Percentiles rank a stretch among this genome's conserved stretches.
Evolutionary conservation across 2,113 vertebrate genomes (phyloP).

Genomic region (Chaetodon auriga): DNA sequence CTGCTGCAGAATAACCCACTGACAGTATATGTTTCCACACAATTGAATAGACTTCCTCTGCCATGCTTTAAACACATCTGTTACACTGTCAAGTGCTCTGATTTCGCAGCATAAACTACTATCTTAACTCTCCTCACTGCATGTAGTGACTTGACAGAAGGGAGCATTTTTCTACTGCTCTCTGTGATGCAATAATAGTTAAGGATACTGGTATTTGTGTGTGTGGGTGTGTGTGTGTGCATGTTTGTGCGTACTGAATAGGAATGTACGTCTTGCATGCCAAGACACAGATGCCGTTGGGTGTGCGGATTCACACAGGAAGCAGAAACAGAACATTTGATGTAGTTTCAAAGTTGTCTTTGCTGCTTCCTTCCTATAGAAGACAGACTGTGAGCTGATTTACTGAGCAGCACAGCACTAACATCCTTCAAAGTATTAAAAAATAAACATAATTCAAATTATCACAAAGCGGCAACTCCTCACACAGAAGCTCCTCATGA

Average conservation of each 20-base stretch:
- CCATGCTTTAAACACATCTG: neutral
- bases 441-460: no score
- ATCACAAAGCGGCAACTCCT: no score
- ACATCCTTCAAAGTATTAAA: no score
- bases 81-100: neutral
- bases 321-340: neutral
- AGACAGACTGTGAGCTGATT: neutral
- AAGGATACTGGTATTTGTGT: neutral
- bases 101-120: neutral
- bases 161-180: neutral
- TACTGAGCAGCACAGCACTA: no score
- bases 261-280: conserved; percentile 12
- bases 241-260: neutral
- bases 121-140: neutral
- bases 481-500: no score
- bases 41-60: neutral
- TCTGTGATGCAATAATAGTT: conserved; percentile 27
- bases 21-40: neutral
- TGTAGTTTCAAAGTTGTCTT: neutral
- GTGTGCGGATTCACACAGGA: conserved; percentile 31
- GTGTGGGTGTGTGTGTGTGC: neutral
- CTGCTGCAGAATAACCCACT: neutral
- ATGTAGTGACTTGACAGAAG: conserved; percentile 26
- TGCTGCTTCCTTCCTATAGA: neutral
- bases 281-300: neutral